phyloP scores from a whole-genome alignment of 1,140 invertebrate genomes.

The Triops cancriformis region DNA sequence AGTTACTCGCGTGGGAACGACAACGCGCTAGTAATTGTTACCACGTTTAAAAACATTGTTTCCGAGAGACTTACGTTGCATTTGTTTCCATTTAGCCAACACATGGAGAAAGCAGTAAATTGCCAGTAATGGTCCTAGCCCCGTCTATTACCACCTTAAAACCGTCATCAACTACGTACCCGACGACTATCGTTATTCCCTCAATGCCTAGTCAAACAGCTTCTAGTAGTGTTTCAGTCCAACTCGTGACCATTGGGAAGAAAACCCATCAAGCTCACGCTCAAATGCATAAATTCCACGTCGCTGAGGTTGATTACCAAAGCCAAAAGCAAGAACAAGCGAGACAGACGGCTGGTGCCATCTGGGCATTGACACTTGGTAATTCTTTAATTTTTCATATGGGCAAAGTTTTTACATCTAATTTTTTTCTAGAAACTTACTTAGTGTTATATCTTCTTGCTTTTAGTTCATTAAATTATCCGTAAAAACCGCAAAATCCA shows the following conservation, averaged over 20 bases:
- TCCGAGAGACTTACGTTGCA: background rate
- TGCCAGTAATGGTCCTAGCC: background rate
- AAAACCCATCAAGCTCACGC: conserved; percentile 22
- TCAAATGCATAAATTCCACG: conserved; percentile 29
- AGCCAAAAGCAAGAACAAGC: conserved; percentile 30
- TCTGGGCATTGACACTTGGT: conserved; percentile 71
- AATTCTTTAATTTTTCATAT: too few relatives aligned
- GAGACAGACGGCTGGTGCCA: conserved; percentile 52
- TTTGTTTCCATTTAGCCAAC: background rate
- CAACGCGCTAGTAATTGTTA: background rate
- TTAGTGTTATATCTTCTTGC: too few relatives aligned
- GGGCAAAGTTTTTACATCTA: too few relatives aligned
- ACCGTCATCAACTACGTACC: background rate
- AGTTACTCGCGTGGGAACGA: background rate
- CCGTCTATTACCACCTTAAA: background rate
- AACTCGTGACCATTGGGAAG: conserved; percentile 9
- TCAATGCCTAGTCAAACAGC: conserved; percentile 15
- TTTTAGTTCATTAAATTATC: too few relatives aligned
- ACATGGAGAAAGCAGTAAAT: background rate
- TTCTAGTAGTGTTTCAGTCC: background rate
- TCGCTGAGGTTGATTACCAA: conserved; percentile 33
- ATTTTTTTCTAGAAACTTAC: too few relatives aligned
- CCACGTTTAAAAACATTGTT: background rate
- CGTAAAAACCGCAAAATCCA: too few relatives aligned
- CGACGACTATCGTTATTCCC: background rate